Evolutionary conservation across 2,888 invertebrate genomes (phyloP).

Genomic region (Drosophila birchii): DNA sequence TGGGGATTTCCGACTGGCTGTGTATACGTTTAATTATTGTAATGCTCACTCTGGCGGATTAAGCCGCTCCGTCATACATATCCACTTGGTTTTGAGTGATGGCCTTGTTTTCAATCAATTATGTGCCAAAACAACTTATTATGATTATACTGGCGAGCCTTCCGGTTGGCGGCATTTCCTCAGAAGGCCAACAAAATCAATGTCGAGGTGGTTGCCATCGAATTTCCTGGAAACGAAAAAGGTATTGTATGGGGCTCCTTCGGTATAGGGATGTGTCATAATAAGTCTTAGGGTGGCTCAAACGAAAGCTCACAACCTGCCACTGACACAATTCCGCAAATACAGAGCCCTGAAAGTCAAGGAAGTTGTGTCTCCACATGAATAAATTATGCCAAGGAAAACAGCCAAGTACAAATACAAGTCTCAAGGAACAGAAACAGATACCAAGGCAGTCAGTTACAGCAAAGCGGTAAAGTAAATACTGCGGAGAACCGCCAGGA

Average conservation of each 20-base stretch:
- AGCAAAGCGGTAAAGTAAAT: not conserved
- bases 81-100: slow-evolving; percentile 54
- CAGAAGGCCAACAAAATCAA: slow-evolving; percentile 7
- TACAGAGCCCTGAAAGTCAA: slow-evolving; percentile 20
- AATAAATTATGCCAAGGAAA: slow-evolving; percentile 29
- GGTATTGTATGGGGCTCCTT: slow-evolving; percentile 5
- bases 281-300: slow-evolving; percentile 21
- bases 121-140: slow-evolving; percentile 46
- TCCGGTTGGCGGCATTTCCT: not conserved
- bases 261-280: slow-evolving; percentile 23
- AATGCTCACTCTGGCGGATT: slow-evolving; percentile 57
- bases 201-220: not conserved
- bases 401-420: slow-evolving; percentile 9
- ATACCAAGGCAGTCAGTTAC: not conserved
- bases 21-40: slow-evolving; percentile 58
- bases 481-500: not conserved
- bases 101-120: slow-evolving; percentile 64
- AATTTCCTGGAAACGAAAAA: slow-evolving; percentile 1
- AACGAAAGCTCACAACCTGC: slow-evolving; percentile 3
- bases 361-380: slow-evolving; percentile 13
- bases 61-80: slow-evolving; percentile 36
- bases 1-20: slow-evolving; percentile 11
- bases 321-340: slow-evolving; percentile 21
- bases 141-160: slow-evolving; percentile 7
- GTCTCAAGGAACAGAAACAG: not conserved